Evolutionary conservation across 1,140 invertebrate species (phyloP).

Genomic region (Contarinia nasturtii): DNA sequence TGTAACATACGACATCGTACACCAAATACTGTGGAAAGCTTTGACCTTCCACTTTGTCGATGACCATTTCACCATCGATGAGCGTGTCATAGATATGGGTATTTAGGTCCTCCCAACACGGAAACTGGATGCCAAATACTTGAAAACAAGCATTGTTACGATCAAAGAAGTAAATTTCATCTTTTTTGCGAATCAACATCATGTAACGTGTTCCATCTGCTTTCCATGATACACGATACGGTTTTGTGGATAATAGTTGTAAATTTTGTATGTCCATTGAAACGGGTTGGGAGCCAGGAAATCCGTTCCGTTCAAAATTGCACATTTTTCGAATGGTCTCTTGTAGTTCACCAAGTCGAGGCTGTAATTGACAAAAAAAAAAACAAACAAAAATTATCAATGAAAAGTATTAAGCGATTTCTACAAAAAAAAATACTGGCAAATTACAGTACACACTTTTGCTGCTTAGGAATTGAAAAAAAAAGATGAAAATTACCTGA

Average conservation of each 20-base stretch:
- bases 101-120: slow-evolving; percentile 46
- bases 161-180: slow-evolving; percentile 86
- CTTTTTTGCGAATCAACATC: slow-evolving; percentile 78
- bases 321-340: slow-evolving; percentile 63
- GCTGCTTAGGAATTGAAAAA: too few species aligned
- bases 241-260: slow-evolving; percentile 48
- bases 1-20: slow-evolving; percentile 78
- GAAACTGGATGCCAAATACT: slow-evolving; percentile 62
- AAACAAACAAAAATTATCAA: too few species aligned
- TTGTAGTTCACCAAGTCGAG: slow-evolving; percentile 48
- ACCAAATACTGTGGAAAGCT: slow-evolving; percentile 76
- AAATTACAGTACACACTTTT: too few species aligned
- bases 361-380: slow-evolving; percentile 31
- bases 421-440: too few species aligned
- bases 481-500: slow-evolving; percentile 3
- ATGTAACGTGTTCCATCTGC: slow-evolving; percentile 96
- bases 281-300: slow-evolving; percentile 92
- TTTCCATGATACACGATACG: slow-evolving; percentile 96
- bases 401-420: too few species aligned
- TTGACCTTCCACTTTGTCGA: slow-evolving; percentile 58
- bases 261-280: slow-evolving; percentile 86
- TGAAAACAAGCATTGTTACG: slow-evolving; percentile 89
- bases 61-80: slow-evolving; percentile 94
- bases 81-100: slow-evolving; percentile 65
- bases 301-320: slow-evolving; percentile 56